phyloP scores from a whole-genome alignment of 2,113 vertebrate genomes.

The Lepus americanus region DNA sequence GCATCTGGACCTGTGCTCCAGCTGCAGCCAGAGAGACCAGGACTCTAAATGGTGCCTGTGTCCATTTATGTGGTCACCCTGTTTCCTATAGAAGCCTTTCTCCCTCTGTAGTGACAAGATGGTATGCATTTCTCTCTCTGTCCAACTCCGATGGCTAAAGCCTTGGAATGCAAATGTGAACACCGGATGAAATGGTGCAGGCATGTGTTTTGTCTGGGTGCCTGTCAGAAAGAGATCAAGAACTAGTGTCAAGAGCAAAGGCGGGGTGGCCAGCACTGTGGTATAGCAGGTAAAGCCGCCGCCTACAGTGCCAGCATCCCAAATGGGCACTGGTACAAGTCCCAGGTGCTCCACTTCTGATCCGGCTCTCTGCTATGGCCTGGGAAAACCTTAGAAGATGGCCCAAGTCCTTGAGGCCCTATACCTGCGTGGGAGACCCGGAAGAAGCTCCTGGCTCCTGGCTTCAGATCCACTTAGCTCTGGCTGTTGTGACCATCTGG shows the following conservation, averaged over 20 bases:
- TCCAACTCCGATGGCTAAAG: constrained; percentile 88
- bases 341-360: no score
- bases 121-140: constrained; percentile 84
- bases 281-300: no score
- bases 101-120: constrained; percentile 71
- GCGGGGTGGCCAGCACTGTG: not conserved
- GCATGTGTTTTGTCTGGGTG: constrained; percentile 78
- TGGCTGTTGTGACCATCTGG: no score
- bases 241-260: constrained; percentile 58
- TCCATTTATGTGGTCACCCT: constrained; percentile 75
- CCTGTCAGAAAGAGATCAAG: constrained; percentile 71
- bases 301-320: no score
- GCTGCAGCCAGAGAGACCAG: constrained; percentile 17
- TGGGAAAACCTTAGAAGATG: no score
- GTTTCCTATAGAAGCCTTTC: constrained; percentile 73
- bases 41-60: constrained; percentile 51
- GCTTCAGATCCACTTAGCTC: no score
- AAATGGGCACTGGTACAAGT: no score
- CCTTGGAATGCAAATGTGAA: constrained; percentile 88
- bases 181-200: constrained; percentile 87
- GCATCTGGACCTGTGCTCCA: not conserved
- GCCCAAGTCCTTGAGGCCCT: no score
- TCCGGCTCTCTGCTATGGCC: no score
- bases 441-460: no score
- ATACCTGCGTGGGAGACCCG: no score